Conservation (phyloP, 2,113 vertebrate species). For the Synchiropus splendidus region DNA sequence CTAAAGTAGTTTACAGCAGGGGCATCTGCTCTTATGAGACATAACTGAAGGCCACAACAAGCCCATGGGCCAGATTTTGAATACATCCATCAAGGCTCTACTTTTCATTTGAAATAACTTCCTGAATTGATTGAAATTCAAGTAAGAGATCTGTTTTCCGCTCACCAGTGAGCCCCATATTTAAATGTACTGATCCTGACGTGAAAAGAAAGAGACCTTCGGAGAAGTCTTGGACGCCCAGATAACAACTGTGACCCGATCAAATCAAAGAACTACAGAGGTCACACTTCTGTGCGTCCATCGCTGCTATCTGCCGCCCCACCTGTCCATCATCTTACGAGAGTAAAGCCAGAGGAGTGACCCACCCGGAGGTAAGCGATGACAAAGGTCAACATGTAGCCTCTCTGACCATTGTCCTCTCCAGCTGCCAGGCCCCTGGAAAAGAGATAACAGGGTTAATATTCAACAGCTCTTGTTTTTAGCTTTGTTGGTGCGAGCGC, state of each 20-base stretch:
- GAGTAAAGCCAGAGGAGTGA: constrained; percentile 43
- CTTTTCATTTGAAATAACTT: no score
- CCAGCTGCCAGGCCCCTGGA: constrained; percentile 93
- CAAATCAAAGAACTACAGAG: constrained; percentile 35
- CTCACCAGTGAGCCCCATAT: no score
- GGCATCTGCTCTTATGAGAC: no score
- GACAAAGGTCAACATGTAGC: constrained; percentile 97
- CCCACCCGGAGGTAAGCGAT: constrained; percentile 96
- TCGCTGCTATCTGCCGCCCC: constrained; percentile 34
- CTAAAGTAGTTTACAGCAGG: no score
- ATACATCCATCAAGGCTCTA: no score
- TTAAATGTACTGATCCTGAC: background rate
- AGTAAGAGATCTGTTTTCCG: no score
- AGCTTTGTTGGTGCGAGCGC: constrained; percentile 37
- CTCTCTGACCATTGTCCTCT: constrained; percentile 98
- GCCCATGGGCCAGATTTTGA: no score
- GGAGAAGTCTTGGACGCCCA: constrained; percentile 20
- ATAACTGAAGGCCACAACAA: no score
- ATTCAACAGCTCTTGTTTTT: constrained; percentile 56
- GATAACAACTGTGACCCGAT: constrained; percentile 47
- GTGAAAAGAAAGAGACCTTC: background rate
- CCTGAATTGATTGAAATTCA: no score
- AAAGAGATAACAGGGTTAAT: constrained; percentile 69
- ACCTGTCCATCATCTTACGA: constrained; percentile 32
- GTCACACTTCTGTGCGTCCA: constrained; percentile 37